These are phyloP conservation scores for Cyclargus thomasi DNA, from an alignment of 1,140 invertebrate genomes.

Conservation along the genomic window DNA sequence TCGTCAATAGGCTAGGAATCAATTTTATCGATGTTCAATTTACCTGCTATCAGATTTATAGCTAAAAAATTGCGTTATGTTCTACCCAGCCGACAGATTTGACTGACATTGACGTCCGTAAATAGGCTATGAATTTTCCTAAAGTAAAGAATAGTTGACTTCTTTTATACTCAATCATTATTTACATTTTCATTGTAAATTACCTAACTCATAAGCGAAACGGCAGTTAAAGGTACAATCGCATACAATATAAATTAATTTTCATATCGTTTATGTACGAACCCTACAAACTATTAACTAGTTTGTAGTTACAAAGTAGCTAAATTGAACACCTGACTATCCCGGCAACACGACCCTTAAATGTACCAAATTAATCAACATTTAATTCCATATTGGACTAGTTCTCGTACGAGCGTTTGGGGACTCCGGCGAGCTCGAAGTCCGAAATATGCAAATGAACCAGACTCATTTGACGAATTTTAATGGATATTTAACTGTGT, in stretches of 20 bases:
- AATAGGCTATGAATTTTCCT: too few relatives aligned
- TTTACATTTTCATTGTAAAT: too few relatives aligned
- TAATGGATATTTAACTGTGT: slow-evolving; percentile 71
- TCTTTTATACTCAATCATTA: too few relatives aligned
- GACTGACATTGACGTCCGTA: too few relatives aligned
- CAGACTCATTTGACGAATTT: slow-evolving; percentile 72
- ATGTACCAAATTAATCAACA: slow-evolving; percentile 67
- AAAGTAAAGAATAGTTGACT: too few relatives aligned
- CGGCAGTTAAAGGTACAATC: slow-evolving; percentile 1
- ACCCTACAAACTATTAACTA: slow-evolving; percentile 40
- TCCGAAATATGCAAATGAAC: slow-evolving; percentile 70
- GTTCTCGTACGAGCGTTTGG: slow-evolving; percentile 42
- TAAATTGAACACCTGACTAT: slow-evolving; percentile 52
- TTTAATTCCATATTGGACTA: slow-evolving; percentile 65
- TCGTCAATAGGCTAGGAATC: too few relatives aligned
- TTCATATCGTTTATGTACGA: neutral
- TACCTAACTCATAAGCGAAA: neutral
- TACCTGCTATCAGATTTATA: too few relatives aligned
- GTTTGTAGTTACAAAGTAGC: slow-evolving; percentile 52
- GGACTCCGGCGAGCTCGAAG: slow-evolving; percentile 57
- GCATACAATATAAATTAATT: neutral
- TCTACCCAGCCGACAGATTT: too few relatives aligned
- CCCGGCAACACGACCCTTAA: slow-evolving; percentile 34
- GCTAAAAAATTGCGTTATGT: too few relatives aligned
- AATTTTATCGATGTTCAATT: too few relatives aligned